These are phyloP conservation scores for Globicephala melas DNA, from an alignment of 2,113 vertebrate genomes.

Conservation along the genomic window DNA sequence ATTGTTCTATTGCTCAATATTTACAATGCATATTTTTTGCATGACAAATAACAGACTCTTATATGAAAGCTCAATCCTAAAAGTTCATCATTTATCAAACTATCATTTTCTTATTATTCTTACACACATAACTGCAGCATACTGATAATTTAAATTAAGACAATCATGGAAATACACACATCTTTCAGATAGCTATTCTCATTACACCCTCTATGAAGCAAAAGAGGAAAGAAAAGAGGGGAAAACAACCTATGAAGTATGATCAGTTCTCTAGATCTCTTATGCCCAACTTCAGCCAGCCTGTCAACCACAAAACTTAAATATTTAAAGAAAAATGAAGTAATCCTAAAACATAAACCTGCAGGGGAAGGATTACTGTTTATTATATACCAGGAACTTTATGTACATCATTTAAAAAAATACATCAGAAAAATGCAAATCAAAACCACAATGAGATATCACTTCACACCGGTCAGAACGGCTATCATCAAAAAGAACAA, in stretches of 20 bases:
- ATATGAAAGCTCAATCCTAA: not conserved
- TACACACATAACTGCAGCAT: not conserved
- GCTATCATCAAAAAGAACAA: not conserved
- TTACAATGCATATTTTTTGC: not conserved
- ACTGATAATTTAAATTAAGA: not conserved
- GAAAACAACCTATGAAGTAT: not conserved
- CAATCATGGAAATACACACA: not conserved
- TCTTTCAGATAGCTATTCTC: not conserved
- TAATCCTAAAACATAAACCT: not conserved
- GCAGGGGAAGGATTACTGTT: not conserved
- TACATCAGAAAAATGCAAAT: not conserved
- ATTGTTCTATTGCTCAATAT: not conserved
- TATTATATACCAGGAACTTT: not conserved
- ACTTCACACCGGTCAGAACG: not conserved
- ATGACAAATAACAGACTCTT: not conserved
- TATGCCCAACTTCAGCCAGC: not conserved
- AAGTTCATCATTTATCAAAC: not conserved
- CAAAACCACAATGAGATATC: not conserved
- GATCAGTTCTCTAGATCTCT: not conserved
- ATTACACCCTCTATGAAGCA: not conserved
- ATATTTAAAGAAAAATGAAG: constrained; percentile 3
- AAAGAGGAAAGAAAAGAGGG: not conserved
- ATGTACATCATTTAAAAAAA: not conserved
- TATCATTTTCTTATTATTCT: not conserved
- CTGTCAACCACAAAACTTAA: not conserved